Conservation (phyloP, 2,113 vertebrate species). For the Ginglymostoma cirratum region DNA sequence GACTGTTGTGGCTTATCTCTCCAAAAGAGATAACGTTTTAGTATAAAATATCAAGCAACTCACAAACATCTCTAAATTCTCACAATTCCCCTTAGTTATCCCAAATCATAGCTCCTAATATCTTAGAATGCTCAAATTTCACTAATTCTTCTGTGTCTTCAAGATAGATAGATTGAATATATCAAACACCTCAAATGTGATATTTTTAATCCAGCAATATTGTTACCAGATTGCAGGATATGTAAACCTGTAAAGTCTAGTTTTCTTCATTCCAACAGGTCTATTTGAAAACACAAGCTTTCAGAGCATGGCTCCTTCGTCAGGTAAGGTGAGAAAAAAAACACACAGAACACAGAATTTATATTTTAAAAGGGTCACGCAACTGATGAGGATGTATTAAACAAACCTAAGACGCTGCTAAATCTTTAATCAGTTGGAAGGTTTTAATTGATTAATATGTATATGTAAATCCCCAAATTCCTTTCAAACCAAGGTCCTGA, state of each 20-base stretch:
- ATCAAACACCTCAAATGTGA: background rate
- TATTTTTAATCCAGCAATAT: constrained; percentile 13
- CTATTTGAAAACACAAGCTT: too few species aligned
- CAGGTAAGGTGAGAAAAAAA: too few species aligned
- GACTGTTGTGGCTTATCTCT: background rate
- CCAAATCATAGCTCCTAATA: background rate
- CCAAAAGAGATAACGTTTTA: background rate
- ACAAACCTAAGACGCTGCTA: too few species aligned
- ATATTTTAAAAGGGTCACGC: too few species aligned
- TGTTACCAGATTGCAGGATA: background rate
- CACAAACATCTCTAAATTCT: background rate
- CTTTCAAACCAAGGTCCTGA: too few species aligned
- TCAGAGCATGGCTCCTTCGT: too few species aligned
- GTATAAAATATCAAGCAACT: background rate
- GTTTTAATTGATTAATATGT: too few species aligned
- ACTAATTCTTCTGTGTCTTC: too few species aligned
- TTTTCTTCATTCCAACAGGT: background rate
- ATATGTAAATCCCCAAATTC: too few species aligned
- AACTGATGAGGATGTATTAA: too few species aligned
- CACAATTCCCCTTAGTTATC: background rate
- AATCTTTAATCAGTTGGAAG: too few species aligned
- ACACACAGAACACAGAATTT: too few species aligned
- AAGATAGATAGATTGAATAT: background rate
- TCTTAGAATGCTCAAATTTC: background rate
- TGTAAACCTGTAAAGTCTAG: background rate